These are phyloP conservation scores for Festucalex cinctus DNA, from an alignment of 2,113 vertebrate species.

Conservation along the genomic window DNA sequence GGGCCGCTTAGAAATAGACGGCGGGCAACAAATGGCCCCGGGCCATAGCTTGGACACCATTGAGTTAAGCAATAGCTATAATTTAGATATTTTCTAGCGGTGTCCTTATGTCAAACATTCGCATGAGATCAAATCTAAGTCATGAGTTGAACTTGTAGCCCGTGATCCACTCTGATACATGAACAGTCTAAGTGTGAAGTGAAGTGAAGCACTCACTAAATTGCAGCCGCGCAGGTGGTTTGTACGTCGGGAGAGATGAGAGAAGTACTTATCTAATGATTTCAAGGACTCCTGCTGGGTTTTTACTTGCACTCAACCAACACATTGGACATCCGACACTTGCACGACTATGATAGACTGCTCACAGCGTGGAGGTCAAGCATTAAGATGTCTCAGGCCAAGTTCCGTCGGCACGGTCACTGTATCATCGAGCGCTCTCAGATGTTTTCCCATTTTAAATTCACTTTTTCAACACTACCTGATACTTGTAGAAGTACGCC, in stretches of 20 bases:
- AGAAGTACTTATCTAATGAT: slow-evolving; percentile 34
- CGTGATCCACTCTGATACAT: too few relatives aligned
- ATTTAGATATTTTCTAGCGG: too few relatives aligned
- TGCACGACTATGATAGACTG: slow-evolving; percentile 10
- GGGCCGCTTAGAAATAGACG: too few relatives aligned
- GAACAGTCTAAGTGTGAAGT: too few relatives aligned
- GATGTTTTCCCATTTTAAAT: too few relatives aligned
- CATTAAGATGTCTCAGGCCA: slow-evolving; percentile 9
- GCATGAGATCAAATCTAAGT: too few relatives aligned
- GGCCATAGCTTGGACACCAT: too few relatives aligned
- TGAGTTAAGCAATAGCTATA: too few relatives aligned
- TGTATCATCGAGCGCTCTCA: too few relatives aligned
- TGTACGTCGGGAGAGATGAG: not conserved
- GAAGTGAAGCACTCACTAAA: not conserved
- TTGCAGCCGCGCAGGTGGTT: slow-evolving; percentile 9
- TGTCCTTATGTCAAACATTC: too few relatives aligned
- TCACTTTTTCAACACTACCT: not conserved
- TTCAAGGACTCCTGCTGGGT: slow-evolving; percentile 2
- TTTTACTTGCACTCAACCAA: slow-evolving; percentile 53
- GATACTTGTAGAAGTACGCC: not conserved
- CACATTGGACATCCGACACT: slow-evolving; percentile 45
- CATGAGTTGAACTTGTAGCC: too few relatives aligned
- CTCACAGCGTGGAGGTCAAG: not conserved
- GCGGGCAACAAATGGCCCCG: too few relatives aligned
- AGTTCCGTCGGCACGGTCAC: not conserved